Conservation (phyloP, 1,140 invertebrate species). For the Diachasmimorpha longicaudata region DNA sequence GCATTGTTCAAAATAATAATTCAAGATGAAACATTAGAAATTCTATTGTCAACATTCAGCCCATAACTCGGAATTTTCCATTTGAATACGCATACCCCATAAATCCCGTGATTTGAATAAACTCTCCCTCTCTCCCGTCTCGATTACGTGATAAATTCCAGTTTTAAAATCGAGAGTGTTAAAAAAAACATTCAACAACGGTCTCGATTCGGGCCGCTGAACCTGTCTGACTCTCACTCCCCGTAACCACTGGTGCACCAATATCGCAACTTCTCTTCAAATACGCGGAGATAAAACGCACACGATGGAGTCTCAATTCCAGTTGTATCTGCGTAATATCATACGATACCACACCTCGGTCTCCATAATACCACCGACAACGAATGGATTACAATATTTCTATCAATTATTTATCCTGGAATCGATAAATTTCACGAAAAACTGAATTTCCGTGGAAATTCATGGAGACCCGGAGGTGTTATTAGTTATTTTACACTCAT, state of each 20-base stretch:
- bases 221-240: background rate
- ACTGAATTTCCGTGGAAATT: too few relatives aligned
- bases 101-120: background rate
- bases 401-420: background rate
- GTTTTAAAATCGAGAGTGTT: background rate
- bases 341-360: background rate
- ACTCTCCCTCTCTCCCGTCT: background rate
- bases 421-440: background rate
- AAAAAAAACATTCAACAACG: background rate
- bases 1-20: background rate
- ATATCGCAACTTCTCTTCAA: slow-evolving; percentile 1
- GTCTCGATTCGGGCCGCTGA: background rate
- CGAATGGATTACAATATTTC: background rate
- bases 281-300: background rate
- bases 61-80: background rate
- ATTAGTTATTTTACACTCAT: too few relatives aligned
- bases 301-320: background rate
- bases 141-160: background rate
- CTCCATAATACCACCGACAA: background rate
- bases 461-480: too few relatives aligned
- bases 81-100: background rate
- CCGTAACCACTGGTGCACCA: background rate
- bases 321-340: background rate
- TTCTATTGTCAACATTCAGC: background rate
- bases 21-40: background rate